These are phyloP conservation scores for Lacerta agilis DNA, from an alignment of 2,797 vertebrate species.

Conservation along the genomic window DNA sequence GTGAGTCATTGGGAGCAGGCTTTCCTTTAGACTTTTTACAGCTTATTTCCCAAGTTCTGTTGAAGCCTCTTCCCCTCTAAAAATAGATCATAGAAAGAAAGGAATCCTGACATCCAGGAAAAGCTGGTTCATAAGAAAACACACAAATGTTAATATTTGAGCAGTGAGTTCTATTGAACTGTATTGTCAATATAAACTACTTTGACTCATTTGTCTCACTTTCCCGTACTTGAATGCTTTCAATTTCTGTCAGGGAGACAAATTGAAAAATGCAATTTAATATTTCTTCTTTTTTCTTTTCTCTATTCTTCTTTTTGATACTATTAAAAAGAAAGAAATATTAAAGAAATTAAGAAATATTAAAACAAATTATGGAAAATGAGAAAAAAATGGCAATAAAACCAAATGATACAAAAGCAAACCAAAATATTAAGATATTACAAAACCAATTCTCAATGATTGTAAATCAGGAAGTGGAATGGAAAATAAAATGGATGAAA, in stretches of 20 bases:
- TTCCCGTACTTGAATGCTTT: background rate
- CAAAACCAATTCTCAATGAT: too few species aligned
- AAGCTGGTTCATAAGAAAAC: background rate
- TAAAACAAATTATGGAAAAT: too few species aligned
- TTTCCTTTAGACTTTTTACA: background rate
- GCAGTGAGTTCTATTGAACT: background rate
- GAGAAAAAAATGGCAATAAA: too few species aligned
- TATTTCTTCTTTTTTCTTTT: too few species aligned
- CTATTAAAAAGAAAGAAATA: too few species aligned
- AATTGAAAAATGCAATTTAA: background rate
- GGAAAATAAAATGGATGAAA: too few species aligned
- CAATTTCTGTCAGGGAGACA: background rate
- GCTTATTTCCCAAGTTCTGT: background rate
- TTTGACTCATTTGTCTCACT: background rate
- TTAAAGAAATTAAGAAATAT: too few species aligned
- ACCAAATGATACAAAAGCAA: too few species aligned
- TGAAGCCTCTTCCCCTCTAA: background rate
- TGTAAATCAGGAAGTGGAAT: too few species aligned
- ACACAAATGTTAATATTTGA: background rate
- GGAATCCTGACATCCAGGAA: background rate
- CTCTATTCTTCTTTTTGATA: too few species aligned
- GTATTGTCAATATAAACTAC: background rate
- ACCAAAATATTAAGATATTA: too few species aligned
- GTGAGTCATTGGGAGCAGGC: background rate
- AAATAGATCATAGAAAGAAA: background rate